A percentile compares a stretch with the other conserved stretches of the same genome.
Conservation (phyloP, 1,140 invertebrate genomes). For the Pemphigus obesinymphae region DNA sequence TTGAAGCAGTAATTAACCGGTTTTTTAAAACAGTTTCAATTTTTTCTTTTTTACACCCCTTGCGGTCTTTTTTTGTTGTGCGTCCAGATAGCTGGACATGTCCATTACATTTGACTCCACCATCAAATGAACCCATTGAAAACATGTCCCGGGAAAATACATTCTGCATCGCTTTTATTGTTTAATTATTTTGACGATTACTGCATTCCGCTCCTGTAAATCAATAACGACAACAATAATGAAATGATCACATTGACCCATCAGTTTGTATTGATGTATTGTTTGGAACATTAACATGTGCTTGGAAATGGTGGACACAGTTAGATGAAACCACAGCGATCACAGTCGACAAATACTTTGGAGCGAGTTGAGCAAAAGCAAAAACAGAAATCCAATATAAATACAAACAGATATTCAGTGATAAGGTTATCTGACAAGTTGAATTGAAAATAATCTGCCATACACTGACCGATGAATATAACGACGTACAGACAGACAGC, state of each 20-base stretch:
- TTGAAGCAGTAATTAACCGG: slow-evolving; percentile 48
- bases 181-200: neutral
- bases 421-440: neutral
- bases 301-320: neutral
- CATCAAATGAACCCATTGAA: slow-evolving; percentile 43
- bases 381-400: too few relatives aligned
- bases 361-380: too few relatives aligned
- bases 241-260: neutral
- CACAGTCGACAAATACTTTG: neutral
- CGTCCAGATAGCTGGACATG: slow-evolving; percentile 54
- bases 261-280: neutral
- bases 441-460: neutral
- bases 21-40: slow-evolving; percentile 49
- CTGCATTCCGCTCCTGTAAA: neutral
- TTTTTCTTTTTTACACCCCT: slow-evolving; percentile 53
- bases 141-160: slow-evolving; percentile 47
- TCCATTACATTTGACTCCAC: slow-evolving; percentile 57
- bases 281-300: neutral
- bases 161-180: slow-evolving; percentile 46
- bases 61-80: slow-evolving; percentile 55
- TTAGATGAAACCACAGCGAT: neutral
- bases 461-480: neutral
- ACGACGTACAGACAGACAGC: neutral
- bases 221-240: neutral
- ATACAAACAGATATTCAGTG: neutral